Evolutionary conservation across 2,888 invertebrate species (phyloP).

Genomic region (Melinaea menophilus): DNA sequence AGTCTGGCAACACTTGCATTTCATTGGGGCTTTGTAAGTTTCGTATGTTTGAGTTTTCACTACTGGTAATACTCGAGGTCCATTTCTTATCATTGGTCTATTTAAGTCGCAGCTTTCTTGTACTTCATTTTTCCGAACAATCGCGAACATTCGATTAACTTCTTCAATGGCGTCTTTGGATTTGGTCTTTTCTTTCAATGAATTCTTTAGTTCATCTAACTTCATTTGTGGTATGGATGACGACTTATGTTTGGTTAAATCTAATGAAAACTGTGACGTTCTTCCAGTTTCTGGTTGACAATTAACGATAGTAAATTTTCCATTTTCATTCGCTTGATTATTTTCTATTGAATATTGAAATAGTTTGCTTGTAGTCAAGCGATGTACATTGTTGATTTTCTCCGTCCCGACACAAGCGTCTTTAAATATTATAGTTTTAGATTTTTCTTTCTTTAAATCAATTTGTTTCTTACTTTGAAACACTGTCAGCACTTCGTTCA

Average conservation of each 20-base stretch:
- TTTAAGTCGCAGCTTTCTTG: constrained; percentile 40
- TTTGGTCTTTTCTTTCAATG: constrained; percentile 53
- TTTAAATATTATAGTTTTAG: constrained; percentile 45
- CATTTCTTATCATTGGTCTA: constrained; percentile 55
- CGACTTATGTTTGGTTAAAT: constrained; percentile 57
- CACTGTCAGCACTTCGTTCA: constrained; percentile 63
- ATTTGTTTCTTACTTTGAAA: constrained; percentile 58
- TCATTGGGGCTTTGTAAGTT: constrained; percentile 9
- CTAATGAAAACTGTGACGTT: constrained; percentile 37
- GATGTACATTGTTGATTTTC: constrained; percentile 33
- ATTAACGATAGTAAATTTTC: constrained; percentile 48
- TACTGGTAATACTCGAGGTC: constrained; percentile 64
- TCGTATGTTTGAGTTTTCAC: constrained; percentile 45
- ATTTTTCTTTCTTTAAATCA: constrained; percentile 27
- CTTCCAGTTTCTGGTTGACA: constrained; percentile 43
- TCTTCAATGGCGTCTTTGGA: constrained; percentile 65
- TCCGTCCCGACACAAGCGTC: constrained; percentile 53
- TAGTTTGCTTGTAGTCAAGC: constrained; percentile 43
- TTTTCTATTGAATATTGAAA: constrained; percentile 52
- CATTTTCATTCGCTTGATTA: constrained; percentile 33
- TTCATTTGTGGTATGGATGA: constrained; percentile 71
- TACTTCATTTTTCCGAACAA: constrained; percentile 42
- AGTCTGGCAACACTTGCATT: constrained; percentile 40
- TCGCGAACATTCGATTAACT: constrained; percentile 68
- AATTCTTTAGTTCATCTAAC: constrained; percentile 60